phyloP scores from a whole-genome alignment of 2,888 invertebrate species.

The Amaurobius ferox region DNA sequence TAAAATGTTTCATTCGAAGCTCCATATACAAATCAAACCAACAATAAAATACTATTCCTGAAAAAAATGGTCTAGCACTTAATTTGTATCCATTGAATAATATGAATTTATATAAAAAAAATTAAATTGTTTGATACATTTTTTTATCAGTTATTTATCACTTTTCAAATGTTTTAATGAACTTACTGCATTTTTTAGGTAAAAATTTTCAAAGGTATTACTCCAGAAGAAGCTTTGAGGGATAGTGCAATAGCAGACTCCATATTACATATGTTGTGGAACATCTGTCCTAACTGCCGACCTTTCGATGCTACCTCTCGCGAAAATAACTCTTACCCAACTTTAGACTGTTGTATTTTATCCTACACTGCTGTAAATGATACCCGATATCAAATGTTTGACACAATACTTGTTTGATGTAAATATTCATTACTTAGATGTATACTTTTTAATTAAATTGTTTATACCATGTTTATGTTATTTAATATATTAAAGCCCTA shows the following conservation, averaged over 20 bases:
- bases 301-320: slow-evolving; percentile 28
- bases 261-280: slow-evolving; percentile 58
- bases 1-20: too few relatives aligned
- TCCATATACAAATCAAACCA: too few relatives aligned
- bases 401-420: slow-evolving; percentile 38
- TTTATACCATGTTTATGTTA: too few relatives aligned
- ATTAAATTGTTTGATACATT: too few relatives aligned
- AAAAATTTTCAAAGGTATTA: slow-evolving; percentile 55
- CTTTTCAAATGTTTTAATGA: too few relatives aligned
- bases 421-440: neutral
- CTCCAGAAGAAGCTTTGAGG: slow-evolving; percentile 47
- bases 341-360: slow-evolving; percentile 57
- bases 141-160: too few relatives aligned
- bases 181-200: slow-evolving; percentile 27
- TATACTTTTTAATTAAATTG: neutral
- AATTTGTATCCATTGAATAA: too few relatives aligned
- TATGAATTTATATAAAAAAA: too few relatives aligned
- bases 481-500: too few relatives aligned
- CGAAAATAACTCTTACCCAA: slow-evolving; percentile 38
- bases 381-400: slow-evolving; percentile 57
- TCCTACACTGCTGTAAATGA: slow-evolving; percentile 38
- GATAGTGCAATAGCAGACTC: slow-evolving; percentile 16
- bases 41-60: too few relatives aligned
- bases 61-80: too few relatives aligned
- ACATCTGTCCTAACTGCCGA: slow-evolving; percentile 54